These are phyloP conservation scores for Idris sp. DNA, from an alignment of 1,140 invertebrate genomes.

Conservation along the genomic window DNA sequence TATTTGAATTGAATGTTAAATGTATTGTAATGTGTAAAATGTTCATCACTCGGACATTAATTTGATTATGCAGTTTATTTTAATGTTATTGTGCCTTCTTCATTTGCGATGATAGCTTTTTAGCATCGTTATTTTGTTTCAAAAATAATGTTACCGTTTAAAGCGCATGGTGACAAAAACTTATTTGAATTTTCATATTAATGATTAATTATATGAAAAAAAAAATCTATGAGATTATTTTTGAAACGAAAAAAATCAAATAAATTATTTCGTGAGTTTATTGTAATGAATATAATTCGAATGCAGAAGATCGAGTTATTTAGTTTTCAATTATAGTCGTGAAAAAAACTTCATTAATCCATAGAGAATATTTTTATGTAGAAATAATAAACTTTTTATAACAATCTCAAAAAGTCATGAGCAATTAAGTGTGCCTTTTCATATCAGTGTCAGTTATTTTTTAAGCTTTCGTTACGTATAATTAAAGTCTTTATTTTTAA, in stretches of 20 bases:
- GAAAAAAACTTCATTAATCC: too few relatives aligned
- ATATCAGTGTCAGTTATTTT: conserved; percentile 18
- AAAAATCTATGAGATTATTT: too few relatives aligned
- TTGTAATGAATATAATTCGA: conserved; percentile 2
- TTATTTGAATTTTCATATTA: conserved; percentile 18
- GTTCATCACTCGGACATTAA: conserved; percentile 33
- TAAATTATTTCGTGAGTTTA: background rate
- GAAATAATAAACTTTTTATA: conserved; percentile 1
- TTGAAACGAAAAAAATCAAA: background rate
- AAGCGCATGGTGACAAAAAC: conserved; percentile 13
- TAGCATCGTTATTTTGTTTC: conserved; percentile 4
- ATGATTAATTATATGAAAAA: too few relatives aligned
- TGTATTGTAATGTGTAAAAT: too few relatives aligned
- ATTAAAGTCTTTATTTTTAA: conserved; percentile 20
- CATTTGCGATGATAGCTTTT: conserved; percentile 17
- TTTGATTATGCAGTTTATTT: conserved; percentile 18
- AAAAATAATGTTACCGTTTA: conserved; percentile 28
- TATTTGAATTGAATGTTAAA: too few relatives aligned
- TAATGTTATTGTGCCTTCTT: too few relatives aligned
- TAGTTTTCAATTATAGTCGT: conserved; percentile 1
- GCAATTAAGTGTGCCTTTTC: conserved; percentile 19
- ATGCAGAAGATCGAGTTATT: background rate
- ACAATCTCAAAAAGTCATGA: conserved; percentile 8
- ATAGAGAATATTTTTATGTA: too few relatives aligned
- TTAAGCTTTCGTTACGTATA: conserved; percentile 12